A percentile compares a stretch with the other conserved stretches of the same genome.
phyloP scores from a whole-genome alignment of 2,113 vertebrate genomes.

The Rhadina sibilatrix region DNA sequence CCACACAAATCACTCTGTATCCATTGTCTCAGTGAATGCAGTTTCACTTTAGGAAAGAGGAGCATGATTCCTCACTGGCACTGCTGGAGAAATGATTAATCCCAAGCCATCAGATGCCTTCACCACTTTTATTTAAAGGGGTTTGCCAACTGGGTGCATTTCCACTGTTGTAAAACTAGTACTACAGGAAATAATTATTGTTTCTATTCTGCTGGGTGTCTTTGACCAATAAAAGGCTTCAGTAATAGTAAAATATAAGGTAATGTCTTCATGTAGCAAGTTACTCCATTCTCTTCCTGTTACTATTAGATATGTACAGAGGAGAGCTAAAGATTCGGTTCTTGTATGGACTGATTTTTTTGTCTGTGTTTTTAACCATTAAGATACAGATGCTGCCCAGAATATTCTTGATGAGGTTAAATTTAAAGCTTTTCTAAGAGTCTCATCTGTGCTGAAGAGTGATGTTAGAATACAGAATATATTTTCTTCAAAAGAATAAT shows the following conservation, averaged over 20 bases:
- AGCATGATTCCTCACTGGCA: background rate
- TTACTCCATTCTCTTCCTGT: background rate
- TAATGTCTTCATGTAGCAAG: background rate
- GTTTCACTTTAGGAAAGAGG: background rate
- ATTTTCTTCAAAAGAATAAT: background rate
- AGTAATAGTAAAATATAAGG: background rate
- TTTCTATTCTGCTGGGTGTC: background rate
- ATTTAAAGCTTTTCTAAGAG: background rate
- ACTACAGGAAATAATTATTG: background rate
- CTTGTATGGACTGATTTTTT: background rate
- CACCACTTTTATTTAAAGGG: background rate
- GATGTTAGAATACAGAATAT: background rate
- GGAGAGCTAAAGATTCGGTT: background rate
- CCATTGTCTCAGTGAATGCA: background rate
- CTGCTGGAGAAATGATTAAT: background rate
- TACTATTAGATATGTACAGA: background rate
- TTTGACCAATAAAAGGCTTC: background rate
- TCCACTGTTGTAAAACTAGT: background rate
- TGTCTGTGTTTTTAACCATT: background rate
- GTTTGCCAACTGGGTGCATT: background rate
- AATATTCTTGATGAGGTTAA: background rate
- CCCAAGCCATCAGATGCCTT: background rate
- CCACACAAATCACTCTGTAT: rapidly evolving
- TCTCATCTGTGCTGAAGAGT: background rate
- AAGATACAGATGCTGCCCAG: background rate